Percentiles rank a stretch among this genome's conserved stretches.
Conservation (phyloP, 2,888 invertebrate genomes). For the Phlogophora meticulosa region DNA sequence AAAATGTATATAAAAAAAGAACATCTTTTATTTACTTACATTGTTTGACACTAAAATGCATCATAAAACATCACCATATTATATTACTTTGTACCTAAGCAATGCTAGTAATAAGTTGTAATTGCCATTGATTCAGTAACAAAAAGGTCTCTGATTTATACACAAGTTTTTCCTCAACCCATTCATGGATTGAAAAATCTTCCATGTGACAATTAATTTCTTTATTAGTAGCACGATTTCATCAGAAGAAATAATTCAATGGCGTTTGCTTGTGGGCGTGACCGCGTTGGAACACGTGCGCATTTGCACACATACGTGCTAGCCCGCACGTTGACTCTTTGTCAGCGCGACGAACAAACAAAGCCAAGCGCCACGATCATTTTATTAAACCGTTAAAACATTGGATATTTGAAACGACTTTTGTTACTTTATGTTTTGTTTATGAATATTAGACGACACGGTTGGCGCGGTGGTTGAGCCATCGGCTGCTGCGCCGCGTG, state of each 20-base stretch:
- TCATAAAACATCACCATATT: neutral
- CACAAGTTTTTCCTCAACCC: constrained; percentile 53
- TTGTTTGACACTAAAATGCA: too few relatives aligned
- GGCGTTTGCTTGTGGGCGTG: constrained; percentile 33
- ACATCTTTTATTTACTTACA: too few relatives aligned
- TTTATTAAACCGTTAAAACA: constrained; percentile 22
- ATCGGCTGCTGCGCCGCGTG: too few relatives aligned
- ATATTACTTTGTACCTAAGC: neutral
- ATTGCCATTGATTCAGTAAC: constrained; percentile 42
- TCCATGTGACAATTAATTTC: constrained; percentile 57
- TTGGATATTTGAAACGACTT: constrained; percentile 30
- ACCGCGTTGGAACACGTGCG: constrained; percentile 50
- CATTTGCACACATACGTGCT: constrained; percentile 63
- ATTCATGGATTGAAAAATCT: constrained; percentile 50
- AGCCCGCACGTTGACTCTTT: constrained; percentile 62
- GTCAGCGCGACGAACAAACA: constrained; percentile 63
- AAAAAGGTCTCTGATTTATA: constrained; percentile 13
- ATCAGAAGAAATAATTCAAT: constrained; percentile 48
- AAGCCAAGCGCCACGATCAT: constrained; percentile 29
- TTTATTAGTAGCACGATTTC: constrained; percentile 46
- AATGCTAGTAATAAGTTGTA: neutral
- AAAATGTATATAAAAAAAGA: too few relatives aligned
- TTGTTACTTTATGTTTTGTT: constrained; percentile 13
- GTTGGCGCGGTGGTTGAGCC: too few relatives aligned
- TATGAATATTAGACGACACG: too few relatives aligned